Base-by-base conservation (phyloP, 2,888 invertebrate genomes). In the Scotopteryx bipunctaria region DNA sequence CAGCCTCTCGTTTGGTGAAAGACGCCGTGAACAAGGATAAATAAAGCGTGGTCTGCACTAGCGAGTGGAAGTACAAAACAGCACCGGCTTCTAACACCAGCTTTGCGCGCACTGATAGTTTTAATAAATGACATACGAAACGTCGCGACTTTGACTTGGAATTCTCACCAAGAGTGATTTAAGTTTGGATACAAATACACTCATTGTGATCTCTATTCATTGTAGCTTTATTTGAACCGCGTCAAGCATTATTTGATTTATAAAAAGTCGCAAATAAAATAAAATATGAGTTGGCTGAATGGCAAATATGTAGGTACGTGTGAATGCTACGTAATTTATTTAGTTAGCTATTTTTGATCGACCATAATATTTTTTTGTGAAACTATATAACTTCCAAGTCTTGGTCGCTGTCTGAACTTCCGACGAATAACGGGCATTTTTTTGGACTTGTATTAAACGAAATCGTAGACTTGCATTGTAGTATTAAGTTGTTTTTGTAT, bases 1-100 rank as follows among this genome's bases (percentile, higher is more conserved):
- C 86, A 88, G 88, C 88, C 59, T 61, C 74, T 58, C 86, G 83
- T 64, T 55, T 81, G 57, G 81, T 88, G 64, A 69, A 79, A 51
- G 86, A 86, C 55, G 79, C 73, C 50, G 69, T 86, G 51, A 75
- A 78, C 62, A 89, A 87, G 77, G 70, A 65, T 64, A 72, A 83
- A 56, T 88, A 86, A 81, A 67, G 37, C 58, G 56, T 31, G 46
- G 45, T 43, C 52, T 45, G 46, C 42, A 52, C 19, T 11, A 29
- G 43, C 53, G 46, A 57, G 55, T 50, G 48, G 58, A 69, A 76
- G 76, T 76, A 76, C 76, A 76, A 73, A 75, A 57, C 54, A 47
- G 50, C 59, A 57, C 50, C 43, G 21, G 52, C 55, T 58, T 58
- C 31, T 36, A 46, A 45, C 46, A 53, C 50, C 16, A 56, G 61